phyloP scores from a whole-genome alignment of 2,113 vertebrate species.

The Grammomys dolichurus region DNA sequence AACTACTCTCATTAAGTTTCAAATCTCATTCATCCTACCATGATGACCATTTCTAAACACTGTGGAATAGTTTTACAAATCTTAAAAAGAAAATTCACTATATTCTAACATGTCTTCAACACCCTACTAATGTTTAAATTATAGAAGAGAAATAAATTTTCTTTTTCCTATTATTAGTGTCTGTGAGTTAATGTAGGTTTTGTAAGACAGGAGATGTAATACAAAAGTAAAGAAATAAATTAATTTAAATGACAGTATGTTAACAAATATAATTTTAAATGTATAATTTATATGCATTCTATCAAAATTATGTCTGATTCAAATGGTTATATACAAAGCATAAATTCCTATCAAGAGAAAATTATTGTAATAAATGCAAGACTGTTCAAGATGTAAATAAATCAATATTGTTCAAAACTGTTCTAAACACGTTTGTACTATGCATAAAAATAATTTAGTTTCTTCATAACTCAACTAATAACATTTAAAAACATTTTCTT shows the following conservation, averaged over 20 bases:
- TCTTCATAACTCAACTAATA: neutral
- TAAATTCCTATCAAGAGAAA: neutral
- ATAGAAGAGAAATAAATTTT: neutral
- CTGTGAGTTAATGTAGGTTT: neutral
- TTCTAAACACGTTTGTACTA: neutral
- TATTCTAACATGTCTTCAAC: neutral
- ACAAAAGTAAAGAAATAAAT: neutral
- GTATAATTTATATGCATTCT: neutral
- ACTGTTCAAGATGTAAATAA: neutral
- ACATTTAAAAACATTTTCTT: neutral
- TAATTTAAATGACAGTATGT: neutral
- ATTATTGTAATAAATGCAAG: neutral
- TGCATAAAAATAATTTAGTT: neutral
- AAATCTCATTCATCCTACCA: neutral
- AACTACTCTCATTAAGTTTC: conserved; percentile 28
- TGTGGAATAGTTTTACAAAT: neutral
- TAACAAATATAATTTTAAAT: neutral
- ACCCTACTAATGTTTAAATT: neutral
- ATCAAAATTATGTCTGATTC: neutral
- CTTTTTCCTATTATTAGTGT: neutral
- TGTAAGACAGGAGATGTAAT: neutral
- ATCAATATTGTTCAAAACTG: neutral
- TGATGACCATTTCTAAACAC: neutral
- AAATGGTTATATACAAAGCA: neutral
- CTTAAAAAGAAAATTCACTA: neutral